These are phyloP conservation scores for Procambarus clarkii DNA, from an alignment of 1,140 invertebrate species.

Conservation along the genomic window DNA sequence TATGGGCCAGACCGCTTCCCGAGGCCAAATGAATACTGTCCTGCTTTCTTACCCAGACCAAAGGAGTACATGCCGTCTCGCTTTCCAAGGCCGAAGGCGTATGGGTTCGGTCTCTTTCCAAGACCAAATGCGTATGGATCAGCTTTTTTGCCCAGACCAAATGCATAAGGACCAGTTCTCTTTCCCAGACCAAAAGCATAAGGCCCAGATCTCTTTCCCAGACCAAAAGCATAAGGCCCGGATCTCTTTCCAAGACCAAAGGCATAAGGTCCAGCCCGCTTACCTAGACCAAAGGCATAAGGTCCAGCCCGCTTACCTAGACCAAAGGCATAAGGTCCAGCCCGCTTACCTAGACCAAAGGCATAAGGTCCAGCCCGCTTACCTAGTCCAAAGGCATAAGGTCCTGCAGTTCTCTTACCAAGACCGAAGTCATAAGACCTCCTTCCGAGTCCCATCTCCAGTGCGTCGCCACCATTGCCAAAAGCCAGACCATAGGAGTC, in stretches of 20 bases:
- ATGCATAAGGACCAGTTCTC: constrained; percentile 17
- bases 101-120: constrained; percentile 2
- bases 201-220: not conserved
- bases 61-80: constrained; percentile 23
- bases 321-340: constrained; percentile 33
- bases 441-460: not conserved
- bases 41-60: constrained; percentile 49
- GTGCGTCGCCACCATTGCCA: constrained; percentile 15
- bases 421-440: constrained; percentile 33
- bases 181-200: constrained; percentile 45
- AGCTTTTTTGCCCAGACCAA: constrained; percentile 32
- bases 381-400: constrained; percentile 41
- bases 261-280: too few species aligned
- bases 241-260: constrained; percentile 43
- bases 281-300: constrained; percentile 43
- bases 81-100: constrained; percentile 19
- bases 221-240: constrained; percentile 33
- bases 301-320: constrained; percentile 15
- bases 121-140: constrained; percentile 21
- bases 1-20: constrained; percentile 31
- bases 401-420: constrained; percentile 22
- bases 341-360: constrained; percentile 38
- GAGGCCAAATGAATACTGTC: constrained; percentile 44
- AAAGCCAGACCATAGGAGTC: constrained; percentile 21
- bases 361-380: constrained; percentile 13